Evolutionary conservation across 2,797 vertebrate species (phyloP), one percentile per base, ranked within the genome.

Genomic region (Acestrorhynchus altus): DNA sequence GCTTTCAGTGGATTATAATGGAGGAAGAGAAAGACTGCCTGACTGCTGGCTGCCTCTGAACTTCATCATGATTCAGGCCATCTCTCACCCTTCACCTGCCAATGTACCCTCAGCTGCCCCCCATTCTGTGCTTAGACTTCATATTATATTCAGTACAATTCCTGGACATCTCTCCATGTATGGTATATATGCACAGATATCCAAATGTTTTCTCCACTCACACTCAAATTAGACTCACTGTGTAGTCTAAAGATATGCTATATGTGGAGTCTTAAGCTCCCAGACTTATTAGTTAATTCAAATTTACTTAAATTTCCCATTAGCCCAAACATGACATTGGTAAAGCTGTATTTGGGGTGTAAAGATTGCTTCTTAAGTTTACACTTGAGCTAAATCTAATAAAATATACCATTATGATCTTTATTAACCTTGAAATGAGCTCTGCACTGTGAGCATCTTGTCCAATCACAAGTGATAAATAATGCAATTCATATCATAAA

Each of bases 1-100:
- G 47, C 54, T 24, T 78, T 81, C 56, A 67, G 6, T 71, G 40
- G 10, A 69, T 49, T 49, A 24, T 69, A 74, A 49, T 74, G 52
- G 57, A 76, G 47, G 52, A 68, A 64, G n/a, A 52, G 59, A 63
- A 42, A 28, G 51, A 35, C 31, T 35, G 56, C 15, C 42, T 28
- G 22, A 46, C 42, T 46, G 46, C 60, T 24, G 47, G 12, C 42
- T 35, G 20, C n/a, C 49, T 40, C 57, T 57, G 54, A 70, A 67
- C 26, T 49, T 65, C 28, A 61, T 60, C 73, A 59, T 46, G 24
- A 56, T 75, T 66, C 76, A 31, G 69, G 46, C 28, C 35, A 39
- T 24, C 69, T 35, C 28, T 9, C 39, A 46, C 39, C 52, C 61
- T 63, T 42, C 61, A 11, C 28, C 20, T 28, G 35, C 28, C 20